Conservation (phyloP, 2,888 invertebrate genomes). For the Lithophane leautieri region DNA sequence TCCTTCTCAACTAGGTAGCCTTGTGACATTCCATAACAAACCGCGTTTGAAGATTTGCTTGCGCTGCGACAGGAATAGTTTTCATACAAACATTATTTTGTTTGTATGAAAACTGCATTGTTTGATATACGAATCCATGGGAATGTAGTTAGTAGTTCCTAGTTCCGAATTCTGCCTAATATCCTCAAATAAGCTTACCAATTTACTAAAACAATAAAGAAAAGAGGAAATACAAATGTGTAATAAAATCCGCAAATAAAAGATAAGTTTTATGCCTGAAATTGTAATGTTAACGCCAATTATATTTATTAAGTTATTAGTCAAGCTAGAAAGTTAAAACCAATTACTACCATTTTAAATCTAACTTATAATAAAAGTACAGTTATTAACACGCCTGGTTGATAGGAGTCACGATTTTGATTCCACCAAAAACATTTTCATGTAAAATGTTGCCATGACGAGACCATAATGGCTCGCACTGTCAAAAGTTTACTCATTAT, state of each 20-base stretch:
- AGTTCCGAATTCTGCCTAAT: neutral
- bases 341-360: conserved; percentile 52
- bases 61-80: neutral
- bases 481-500: no score
- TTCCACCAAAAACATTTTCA: no score
- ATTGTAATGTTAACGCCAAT: conserved; percentile 26
- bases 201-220: neutral
- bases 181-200: neutral
- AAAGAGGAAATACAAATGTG: neutral
- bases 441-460: no score
- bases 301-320: conserved; percentile 40
- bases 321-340: conserved; percentile 48
- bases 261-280: conserved; percentile 5
- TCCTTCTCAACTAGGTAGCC: neutral
- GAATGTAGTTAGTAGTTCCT: no score
- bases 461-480: no score
- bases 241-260: neutral
- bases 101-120: neutral
- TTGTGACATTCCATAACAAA: conserved; percentile 5
- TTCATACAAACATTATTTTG: neutral
- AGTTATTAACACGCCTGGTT: conserved; percentile 29
- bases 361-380: conserved; percentile 30
- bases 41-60: neutral
- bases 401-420: conserved; percentile 21
- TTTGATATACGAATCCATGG: neutral